Percentiles rank a stretch among this genome's conserved stretches.
Evolutionary conservation across 2,888 invertebrate genomes (phyloP).

Genomic region (Zaprionus obscuricornis): DNA sequence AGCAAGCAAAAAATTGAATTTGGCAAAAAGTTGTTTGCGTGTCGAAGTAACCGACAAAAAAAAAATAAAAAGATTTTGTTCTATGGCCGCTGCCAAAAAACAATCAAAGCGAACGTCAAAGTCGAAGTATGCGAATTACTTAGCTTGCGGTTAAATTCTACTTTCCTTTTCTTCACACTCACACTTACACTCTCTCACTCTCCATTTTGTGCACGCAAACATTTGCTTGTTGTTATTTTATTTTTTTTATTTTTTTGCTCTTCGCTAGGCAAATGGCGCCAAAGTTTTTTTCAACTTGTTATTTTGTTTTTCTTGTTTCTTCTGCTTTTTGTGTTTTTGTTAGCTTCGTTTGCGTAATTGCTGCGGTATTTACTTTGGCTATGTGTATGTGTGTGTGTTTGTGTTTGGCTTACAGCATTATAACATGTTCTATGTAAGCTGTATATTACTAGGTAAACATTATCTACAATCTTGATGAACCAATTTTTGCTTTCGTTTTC

Average conservation of each 20-base stretch:
- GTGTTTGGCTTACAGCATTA: no score
- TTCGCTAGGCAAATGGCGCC: slow-evolving; percentile 22
- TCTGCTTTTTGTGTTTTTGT: slow-evolving; percentile 12
- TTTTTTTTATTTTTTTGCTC: background rate
- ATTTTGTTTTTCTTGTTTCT: slow-evolving; percentile 18
- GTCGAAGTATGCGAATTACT: slow-evolving; percentile 31
- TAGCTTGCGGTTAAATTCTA: slow-evolving; percentile 22
- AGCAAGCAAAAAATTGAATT: no score
- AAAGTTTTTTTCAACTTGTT: slow-evolving; percentile 37
- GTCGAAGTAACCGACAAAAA: slow-evolving; percentile 21
- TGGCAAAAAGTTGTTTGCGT: slow-evolving; percentile 53
- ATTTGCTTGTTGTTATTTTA: background rate
- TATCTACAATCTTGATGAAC: no score
- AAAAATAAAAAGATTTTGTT: slow-evolving; percentile 19
- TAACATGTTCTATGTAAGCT: no score
- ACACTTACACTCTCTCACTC: background rate
- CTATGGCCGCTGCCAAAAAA: slow-evolving; percentile 24
- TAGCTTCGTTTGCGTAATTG: slow-evolving; percentile 40
- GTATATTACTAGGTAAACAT: no score
- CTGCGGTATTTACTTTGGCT: slow-evolving; percentile 23
- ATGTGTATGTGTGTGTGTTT: no score
- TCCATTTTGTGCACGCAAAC: slow-evolving; percentile 53
- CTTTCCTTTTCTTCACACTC: background rate
- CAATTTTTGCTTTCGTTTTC: no score
- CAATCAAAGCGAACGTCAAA: slow-evolving; percentile 48